Conservation (phyloP, 1,140 invertebrate genomes). For the Phocides pigmalion region DNA sequence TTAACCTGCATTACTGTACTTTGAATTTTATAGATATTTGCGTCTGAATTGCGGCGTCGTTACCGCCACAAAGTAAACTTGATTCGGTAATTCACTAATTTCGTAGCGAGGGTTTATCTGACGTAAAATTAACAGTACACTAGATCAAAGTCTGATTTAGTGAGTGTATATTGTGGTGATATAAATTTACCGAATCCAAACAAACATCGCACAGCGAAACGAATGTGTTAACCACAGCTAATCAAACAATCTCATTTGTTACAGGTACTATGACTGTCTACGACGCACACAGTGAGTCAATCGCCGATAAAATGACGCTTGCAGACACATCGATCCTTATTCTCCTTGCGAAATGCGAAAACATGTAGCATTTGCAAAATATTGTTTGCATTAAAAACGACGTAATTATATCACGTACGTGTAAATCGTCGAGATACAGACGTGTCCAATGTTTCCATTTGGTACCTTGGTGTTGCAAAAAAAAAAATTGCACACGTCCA, state of each 20-base stretch:
- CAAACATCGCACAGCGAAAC: constrained; percentile 14
- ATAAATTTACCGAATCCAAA: constrained; percentile 7
- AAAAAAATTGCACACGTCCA: constrained; percentile 20
- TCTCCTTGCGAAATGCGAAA: constrained; percentile 13
- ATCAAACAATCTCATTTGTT: constrained; percentile 59
- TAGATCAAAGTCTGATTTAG: not conserved
- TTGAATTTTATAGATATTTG: too few relatives aligned
- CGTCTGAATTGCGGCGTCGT: too few relatives aligned
- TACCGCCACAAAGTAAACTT: too few relatives aligned
- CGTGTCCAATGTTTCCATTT: constrained; percentile 1
- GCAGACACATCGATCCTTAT: constrained; percentile 46
- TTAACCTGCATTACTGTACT: too few relatives aligned
- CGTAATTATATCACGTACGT: constrained; percentile 16
- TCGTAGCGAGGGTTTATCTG: not conserved
- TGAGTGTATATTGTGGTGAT: not conserved
- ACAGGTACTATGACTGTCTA: constrained; percentile 76
- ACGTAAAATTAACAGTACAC: not conserved
- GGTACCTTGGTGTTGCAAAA: constrained; percentile 12
- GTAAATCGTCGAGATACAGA: not conserved
- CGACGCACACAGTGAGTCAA: constrained; percentile 72
- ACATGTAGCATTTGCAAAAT: not conserved
- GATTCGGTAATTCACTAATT: too few relatives aligned
- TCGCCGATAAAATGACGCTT: constrained; percentile 55
- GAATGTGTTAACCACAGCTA: constrained; percentile 39
- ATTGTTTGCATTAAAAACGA: not conserved